These are phyloP conservation scores for Teleopsis dalmanni DNA, from an alignment of 1,140 invertebrate genomes.

Conservation along the genomic window DNA sequence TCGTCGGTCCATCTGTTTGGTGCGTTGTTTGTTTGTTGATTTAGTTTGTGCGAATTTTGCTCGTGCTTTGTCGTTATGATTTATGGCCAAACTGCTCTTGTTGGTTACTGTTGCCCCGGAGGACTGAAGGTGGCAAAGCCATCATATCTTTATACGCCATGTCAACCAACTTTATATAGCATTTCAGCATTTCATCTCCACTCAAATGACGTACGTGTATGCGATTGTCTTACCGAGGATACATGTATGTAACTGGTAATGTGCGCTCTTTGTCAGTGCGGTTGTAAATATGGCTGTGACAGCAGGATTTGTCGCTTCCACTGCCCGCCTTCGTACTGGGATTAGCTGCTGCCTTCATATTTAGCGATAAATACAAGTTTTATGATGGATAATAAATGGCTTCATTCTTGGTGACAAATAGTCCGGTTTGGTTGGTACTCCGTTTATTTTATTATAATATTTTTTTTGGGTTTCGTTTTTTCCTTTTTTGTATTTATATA, in stretches of 20 bases:
- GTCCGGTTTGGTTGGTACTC: slow-evolving; percentile 14
- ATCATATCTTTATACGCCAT: too few relatives aligned
- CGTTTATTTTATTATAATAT: background rate
- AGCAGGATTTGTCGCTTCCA: slow-evolving; percentile 8
- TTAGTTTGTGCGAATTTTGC: too few relatives aligned
- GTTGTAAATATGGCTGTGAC: background rate
- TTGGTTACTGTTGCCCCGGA: too few relatives aligned
- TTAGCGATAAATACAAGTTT: slow-evolving; percentile 43
- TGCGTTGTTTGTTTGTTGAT: too few relatives aligned
- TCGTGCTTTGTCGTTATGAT: too few relatives aligned
- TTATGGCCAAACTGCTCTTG: too few relatives aligned
- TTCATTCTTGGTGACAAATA: slow-evolving; percentile 44
- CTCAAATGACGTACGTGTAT: too few relatives aligned
- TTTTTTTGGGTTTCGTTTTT: background rate
- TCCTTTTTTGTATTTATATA: background rate
- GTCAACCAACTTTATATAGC: too few relatives aligned
- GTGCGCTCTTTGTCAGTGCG: background rate
- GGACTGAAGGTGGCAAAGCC: too few relatives aligned
- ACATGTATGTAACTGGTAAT: background rate
- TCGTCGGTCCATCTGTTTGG: too few relatives aligned
- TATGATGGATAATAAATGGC: slow-evolving; percentile 45
- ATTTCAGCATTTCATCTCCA: too few relatives aligned
- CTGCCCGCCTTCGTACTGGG: slow-evolving; percentile 11
- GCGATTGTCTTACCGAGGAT: too few relatives aligned
- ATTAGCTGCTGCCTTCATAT: slow-evolving; percentile 18